A percentile compares a stretch with the other conserved stretches of the same genome.
Conservation (phyloP, 1,140 invertebrate species). For the Zophobas atratus region DNA sequence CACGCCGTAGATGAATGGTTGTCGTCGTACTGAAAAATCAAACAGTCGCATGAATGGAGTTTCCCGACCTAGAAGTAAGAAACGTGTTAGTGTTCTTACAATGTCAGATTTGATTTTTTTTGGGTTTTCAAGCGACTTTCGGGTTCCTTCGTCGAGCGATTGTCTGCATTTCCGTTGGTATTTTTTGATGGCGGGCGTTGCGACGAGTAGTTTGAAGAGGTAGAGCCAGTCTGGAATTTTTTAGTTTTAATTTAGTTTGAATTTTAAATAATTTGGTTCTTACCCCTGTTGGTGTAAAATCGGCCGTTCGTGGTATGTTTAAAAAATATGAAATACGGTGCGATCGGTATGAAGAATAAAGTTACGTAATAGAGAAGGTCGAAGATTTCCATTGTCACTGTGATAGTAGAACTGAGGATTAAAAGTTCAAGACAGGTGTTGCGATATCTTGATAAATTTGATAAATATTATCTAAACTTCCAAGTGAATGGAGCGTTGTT, state of each 20-base stretch:
- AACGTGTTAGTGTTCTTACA: constrained; percentile 13
- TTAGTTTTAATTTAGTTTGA: constrained; percentile 21
- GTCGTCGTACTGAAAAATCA: constrained; percentile 49
- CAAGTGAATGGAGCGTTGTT: no score
- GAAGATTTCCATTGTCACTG: constrained; percentile 16
- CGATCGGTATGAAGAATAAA: constrained; percentile 50
- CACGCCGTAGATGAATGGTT: constrained; percentile 51
- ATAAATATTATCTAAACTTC: no score
- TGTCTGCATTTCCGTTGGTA: constrained; percentile 21
- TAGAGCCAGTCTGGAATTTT: constrained; percentile 56
- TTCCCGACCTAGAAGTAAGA: neutral
- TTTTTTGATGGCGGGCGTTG: constrained; percentile 51
- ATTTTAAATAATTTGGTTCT: constrained; percentile 6
- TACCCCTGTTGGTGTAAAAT: constrained; percentile 52
- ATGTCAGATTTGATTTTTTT: constrained; percentile 28
- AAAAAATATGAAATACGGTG: constrained; percentile 51
- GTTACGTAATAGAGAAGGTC: constrained; percentile 36
- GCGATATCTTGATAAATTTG: no score
- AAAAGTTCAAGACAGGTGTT: no score
- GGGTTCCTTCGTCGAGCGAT: constrained; percentile 15
- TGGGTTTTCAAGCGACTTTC: constrained; percentile 27
- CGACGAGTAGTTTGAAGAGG: constrained; percentile 51
- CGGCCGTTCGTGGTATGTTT: constrained; percentile 43
- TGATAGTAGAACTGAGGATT: neutral
- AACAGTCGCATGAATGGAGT: neutral